A percentile compares a stretch with the other conserved stretches of the same genome.
Conservation (phyloP, 35 echinoderm and acorn worm genomes). For the Stichopus chloronotus region DNA sequence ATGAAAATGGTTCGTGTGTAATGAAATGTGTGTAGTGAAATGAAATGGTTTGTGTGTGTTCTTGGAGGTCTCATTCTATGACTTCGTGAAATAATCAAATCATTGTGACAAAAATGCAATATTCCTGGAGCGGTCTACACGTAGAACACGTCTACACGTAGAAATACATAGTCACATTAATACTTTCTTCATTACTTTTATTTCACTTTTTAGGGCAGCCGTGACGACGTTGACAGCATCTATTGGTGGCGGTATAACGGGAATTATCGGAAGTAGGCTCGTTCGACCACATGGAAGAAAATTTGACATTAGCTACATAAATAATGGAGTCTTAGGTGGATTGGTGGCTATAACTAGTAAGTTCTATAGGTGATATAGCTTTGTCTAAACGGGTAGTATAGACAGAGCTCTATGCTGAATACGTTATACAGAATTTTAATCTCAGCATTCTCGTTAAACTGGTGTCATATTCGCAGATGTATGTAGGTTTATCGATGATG, state of each 20-base stretch:
- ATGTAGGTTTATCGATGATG: too few species aligned
- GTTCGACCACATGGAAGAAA: conserved; percentile 54
- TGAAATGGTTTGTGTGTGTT: too few species aligned
- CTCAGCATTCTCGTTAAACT: background rate
- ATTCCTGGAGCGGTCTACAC: too few species aligned
- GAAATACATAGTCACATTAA: background rate
- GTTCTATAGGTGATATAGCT: background rate
- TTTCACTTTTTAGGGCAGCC: conserved; percentile 48
- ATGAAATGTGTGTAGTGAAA: too few species aligned
- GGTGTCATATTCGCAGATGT: too few species aligned
- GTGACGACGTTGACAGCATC: conserved; percentile 66
- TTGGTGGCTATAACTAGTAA: conserved; percentile 83
- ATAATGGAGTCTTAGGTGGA: conserved; percentile 86
- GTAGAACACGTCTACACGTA: too few species aligned
- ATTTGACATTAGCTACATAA: conserved; percentile 87
- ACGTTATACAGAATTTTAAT: background rate
- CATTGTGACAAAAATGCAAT: too few species aligned
- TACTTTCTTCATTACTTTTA: background rate
- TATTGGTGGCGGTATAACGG: conserved; percentile 72
- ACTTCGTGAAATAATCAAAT: too few species aligned
- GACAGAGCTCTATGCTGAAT: background rate
- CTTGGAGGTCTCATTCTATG: too few species aligned
- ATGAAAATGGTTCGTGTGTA: too few species aligned
- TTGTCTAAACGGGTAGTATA: too few species aligned
- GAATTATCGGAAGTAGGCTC: conserved; percentile 61